Base-by-base conservation (phyloP, 2,797 vertebrate genomes). In the Spizella passerina region DNA sequence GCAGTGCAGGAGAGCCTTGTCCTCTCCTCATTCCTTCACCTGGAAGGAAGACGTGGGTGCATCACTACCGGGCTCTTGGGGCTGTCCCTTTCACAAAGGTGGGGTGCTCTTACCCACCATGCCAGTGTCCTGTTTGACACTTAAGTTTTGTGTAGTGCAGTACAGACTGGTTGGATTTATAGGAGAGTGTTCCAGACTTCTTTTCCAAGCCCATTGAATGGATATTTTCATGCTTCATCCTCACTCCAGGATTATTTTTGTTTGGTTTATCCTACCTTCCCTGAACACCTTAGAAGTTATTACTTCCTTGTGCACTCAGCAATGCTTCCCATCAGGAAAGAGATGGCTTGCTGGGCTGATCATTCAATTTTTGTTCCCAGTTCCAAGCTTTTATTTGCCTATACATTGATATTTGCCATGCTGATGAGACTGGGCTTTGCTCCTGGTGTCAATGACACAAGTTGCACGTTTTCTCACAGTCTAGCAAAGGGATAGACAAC, bases 41-140 rank as follows among this genome's bases (percentile, higher is more conserved):
- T 61, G 20, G 11, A 50, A 66, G 49, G 61, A 70, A 57, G 24
- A 21, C 1, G 3, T 27, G 39, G 6, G n/a, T 39, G 4, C 14
- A 4, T 78, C 38, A 23, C 10, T 9, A 4, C 26, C 1, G 0
- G 0, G n/a, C 13, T 63, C 12, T 32, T 70, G 47, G 12, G 46
- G 24, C 19, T n/a, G 12, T 39, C 21, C 7, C 10, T 64, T 80
- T 36, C 12, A 17, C 30, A 29, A 7, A 32, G 14, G 8, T 70
- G 43, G 5, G 17, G 3, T 73, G 32, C 23, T 41, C 18, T 72
- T 32, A 57, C 7, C 22, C 19, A 8, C n/a, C 20, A 20, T 0
- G 1, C 20, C 17, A 16, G 2, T 38, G 14, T 44, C 41, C 10
- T 50, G 3, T 64, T 57, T 1, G 1, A 12, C 19, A n/a, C 13